Evolutionary conservation across 2,113 vertebrate species (phyloP), one percentile per base, ranked within the genome.

Genomic region (Orycteropus afer): DNA sequence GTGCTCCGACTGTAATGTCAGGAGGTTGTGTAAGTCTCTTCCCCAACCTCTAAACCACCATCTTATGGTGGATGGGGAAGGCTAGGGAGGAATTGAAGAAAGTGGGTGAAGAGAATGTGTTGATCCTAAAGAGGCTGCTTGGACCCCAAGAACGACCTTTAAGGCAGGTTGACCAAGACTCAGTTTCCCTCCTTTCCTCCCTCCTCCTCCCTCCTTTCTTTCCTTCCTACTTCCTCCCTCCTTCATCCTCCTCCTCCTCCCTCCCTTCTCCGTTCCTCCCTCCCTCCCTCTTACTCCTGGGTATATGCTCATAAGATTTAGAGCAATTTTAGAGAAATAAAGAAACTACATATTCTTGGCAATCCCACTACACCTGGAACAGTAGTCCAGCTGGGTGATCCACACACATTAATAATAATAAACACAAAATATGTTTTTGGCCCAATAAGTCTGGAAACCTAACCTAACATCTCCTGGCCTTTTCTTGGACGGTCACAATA

Each of bases 261-360:
- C 22, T 12, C 2, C 22, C 59, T 80, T 73, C 88, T 42, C 69
- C 49, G 42, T 90, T 53, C 51, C 51, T 15, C 17, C 12, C 14
- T 53, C 14, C 12, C 14, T 10, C 29, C 5, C 15, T 37, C 4
- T 29, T 25, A 3, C 11, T 34, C 0, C 8, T 4, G 45, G 27
- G 2, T 49, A 0, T 12, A 61, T 77, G 34, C 18, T 69, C 49
- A 0, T 25, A 14, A 79, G 17, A 40, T 55, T 51, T 18, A 74
- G 65, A 45, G 29, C 40, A 4, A 71, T 42, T 65, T 63, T 65
- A 65, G 57, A 91, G 80, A 73, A 77, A 79, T 37, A 45, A 89
- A 67, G 34, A 49, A 20, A 57, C 5, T 27, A 11, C 22, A 13
- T 4, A 13, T 61, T 25, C 47, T 23, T 49, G 49, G 49, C 45